These are phyloP conservation scores for Bostrychus sinensis DNA, from an alignment of 2,113 vertebrate genomes.

Conservation along the genomic window DNA sequence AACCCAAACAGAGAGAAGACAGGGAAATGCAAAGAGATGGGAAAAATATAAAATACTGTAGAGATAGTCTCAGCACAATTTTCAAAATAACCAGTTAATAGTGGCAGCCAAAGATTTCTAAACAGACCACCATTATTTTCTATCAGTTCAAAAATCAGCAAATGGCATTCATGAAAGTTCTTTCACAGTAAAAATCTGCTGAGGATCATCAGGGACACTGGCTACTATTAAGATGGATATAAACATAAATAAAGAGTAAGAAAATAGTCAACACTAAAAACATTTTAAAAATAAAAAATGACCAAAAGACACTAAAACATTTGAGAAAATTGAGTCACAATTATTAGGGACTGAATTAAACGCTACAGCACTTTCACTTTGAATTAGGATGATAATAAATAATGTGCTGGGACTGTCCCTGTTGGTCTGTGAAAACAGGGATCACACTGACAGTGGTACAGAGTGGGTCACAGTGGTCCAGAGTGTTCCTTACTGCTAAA, in stretches of 20 bases:
- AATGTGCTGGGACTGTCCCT: constrained; percentile 84
- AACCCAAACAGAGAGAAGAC: constrained; percentile 51
- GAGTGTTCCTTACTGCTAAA: background rate
- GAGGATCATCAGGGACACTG: background rate
- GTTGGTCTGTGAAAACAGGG: constrained; percentile 61
- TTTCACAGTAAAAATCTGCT: background rate
- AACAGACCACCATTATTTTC: too few species aligned
- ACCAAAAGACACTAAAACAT: background rate
- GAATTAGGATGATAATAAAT: background rate
- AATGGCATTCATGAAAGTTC: background rate
- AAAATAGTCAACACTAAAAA: background rate
- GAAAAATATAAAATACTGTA: constrained; percentile 31
- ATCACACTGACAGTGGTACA: constrained; percentile 4
- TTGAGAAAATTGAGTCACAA: background rate
- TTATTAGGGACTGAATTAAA: too few species aligned
- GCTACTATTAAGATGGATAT: too few species aligned
- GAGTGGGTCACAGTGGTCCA: constrained; percentile 7
- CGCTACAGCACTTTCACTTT: too few species aligned
- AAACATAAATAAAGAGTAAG: background rate
- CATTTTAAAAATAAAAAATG: too few species aligned
- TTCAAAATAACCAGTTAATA: background rate
- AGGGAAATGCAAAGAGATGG: constrained; percentile 37
- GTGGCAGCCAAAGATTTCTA: too few species aligned
- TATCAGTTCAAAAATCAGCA: background rate
- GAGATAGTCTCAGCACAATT: constrained; percentile 74